Conservation (phyloP, 2,888 invertebrate genomes). For the Biston betularia region DNA sequence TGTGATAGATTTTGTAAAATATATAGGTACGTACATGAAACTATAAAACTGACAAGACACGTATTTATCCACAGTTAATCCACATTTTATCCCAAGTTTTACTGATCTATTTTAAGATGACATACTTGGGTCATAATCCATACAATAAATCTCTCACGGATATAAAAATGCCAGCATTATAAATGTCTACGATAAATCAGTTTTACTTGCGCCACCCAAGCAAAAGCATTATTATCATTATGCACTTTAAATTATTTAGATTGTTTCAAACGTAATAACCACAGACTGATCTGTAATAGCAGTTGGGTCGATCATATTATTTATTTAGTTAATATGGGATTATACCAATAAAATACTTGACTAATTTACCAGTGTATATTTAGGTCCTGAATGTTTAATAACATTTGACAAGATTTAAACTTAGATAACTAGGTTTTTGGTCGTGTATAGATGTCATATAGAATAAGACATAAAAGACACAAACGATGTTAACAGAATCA, state of each 20-base stretch:
- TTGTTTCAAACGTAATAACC: constrained; percentile 22
- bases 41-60: constrained; percentile 11
- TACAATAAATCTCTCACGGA: constrained; percentile 17
- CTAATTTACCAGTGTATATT: constrained; percentile 13
- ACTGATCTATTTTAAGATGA: constrained; percentile 22
- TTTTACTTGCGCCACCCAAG: constrained; percentile 40
- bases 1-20: neutral
- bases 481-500: too few relatives aligned
- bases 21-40: constrained; percentile 1
- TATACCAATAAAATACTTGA: constrained; percentile 24
- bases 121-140: constrained; percentile 18
- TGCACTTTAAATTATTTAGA: constrained; percentile 42
- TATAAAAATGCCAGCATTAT: constrained; percentile 29
- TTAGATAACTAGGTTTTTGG: constrained; percentile 18
- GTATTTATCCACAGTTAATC: constrained; percentile 13
- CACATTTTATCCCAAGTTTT: constrained; percentile 7
- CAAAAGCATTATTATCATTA: constrained; percentile 45
- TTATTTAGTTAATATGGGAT: constrained; percentile 9
- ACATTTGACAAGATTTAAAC: constrained; percentile 27
- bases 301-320: neutral
- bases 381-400: constrained; percentile 30
- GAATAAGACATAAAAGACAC: too few relatives aligned
- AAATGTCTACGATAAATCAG: constrained; percentile 34
- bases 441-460: constrained; percentile 41
- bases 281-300: neutral